phyloP scores from a whole-genome alignment of 1,140 invertebrate species.

The Trichomalopsis sarcophagae region DNA sequence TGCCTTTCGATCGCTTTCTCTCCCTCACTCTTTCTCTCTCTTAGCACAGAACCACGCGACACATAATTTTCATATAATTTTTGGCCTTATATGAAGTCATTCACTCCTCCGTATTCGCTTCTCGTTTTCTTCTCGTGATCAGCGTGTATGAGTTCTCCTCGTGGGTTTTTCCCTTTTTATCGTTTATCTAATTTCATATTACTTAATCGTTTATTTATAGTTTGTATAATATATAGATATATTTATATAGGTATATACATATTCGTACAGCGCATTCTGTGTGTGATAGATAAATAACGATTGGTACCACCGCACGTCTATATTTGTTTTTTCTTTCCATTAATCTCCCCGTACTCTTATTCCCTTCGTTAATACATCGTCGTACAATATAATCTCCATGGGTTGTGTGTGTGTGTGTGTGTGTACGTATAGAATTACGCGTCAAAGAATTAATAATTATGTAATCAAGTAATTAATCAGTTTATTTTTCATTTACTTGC shows the following conservation, averaged over 20 bases:
- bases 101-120: slow-evolving; percentile 38
- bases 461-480: slow-evolving; percentile 39
- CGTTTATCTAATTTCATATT: slow-evolving; percentile 35
- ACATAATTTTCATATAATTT: slow-evolving; percentile 44
- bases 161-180: background rate
- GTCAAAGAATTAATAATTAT: slow-evolving; percentile 27
- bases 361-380: background rate
- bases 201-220: slow-evolving; percentile 44
- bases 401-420: slow-evolving; percentile 21
- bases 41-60: slow-evolving; percentile 20
- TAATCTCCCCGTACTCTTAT: background rate
- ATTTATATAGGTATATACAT: slow-evolving; percentile 54
- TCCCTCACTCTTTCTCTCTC: slow-evolving; percentile 11
- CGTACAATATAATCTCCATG: slow-evolving; percentile 7
- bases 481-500: slow-evolving; percentile 45
- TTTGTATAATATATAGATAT: slow-evolving; percentile 52
- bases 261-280: slow-evolving; percentile 46
- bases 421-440: slow-evolving; percentile 40
- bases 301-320: background rate
- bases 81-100: slow-evolving; percentile 47
- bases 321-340: slow-evolving; percentile 18
- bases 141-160: background rate
- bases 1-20: slow-evolving; percentile 23
- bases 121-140: slow-evolving; percentile 23
- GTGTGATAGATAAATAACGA: slow-evolving; percentile 48